Percentiles rank a stretch among this genome's conserved stretches.
phyloP scores from a whole-genome alignment of 2,888 invertebrate species.

The Bhutanitis thaidina region DNA sequence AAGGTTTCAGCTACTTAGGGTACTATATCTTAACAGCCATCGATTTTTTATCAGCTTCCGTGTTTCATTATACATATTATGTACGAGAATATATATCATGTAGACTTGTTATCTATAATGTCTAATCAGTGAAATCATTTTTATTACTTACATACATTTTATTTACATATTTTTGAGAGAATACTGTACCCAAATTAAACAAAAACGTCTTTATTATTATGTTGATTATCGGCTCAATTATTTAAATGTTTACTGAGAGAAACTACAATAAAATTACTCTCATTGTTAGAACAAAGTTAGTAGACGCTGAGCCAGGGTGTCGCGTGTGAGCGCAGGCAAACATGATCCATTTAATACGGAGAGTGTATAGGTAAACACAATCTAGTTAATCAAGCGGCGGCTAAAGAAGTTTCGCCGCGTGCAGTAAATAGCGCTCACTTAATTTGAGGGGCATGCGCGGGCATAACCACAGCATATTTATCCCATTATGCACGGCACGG shows the following conservation, averaged over 20 bases:
- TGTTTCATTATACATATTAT: not conserved
- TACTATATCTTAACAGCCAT: constrained; percentile 2
- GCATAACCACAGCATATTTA: constrained; percentile 78
- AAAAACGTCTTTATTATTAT: no score
- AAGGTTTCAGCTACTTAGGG: constrained; percentile 14
- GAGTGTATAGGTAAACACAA: constrained; percentile 52
- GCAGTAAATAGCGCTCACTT: constrained; percentile 73
- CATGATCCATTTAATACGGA: constrained; percentile 40
- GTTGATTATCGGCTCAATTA: no score
- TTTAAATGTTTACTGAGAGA: no score
- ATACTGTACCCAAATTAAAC: no score
- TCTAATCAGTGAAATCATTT: no score
- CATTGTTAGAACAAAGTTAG: not conserved
- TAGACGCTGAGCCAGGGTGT: constrained; percentile 10
- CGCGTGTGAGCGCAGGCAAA: constrained; percentile 14
- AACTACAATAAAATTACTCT: no score
- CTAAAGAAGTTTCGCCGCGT: constrained; percentile 63
- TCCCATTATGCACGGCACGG: constrained; percentile 75
- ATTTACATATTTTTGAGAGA: no score
- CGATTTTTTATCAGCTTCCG: not conserved
- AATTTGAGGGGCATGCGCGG: constrained; percentile 75
- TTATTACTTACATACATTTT: no score
- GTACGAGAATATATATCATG: no score
- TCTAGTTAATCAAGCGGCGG: constrained; percentile 64
- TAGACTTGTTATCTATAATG: no score